A percentile compares a stretch with the other conserved stretches of the same genome.
phyloP scores from a whole-genome alignment of 2,888 invertebrate species.

The Dryocosmus kuriphilus region DNA sequence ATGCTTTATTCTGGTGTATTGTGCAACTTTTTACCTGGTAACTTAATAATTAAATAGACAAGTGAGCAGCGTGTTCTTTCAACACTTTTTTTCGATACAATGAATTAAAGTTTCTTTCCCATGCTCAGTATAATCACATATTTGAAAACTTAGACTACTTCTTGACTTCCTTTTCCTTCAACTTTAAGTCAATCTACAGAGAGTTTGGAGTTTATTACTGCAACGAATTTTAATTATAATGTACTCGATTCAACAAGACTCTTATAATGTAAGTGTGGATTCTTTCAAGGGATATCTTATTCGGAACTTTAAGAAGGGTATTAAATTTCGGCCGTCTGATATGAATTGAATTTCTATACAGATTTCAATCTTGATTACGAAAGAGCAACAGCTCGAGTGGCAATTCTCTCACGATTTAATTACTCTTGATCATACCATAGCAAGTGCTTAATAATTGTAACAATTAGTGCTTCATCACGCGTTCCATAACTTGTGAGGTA shows the following conservation, averaged over 20 bases:
- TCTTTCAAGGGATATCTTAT: background rate
- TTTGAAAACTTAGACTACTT: constrained; percentile 3
- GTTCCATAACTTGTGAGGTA: constrained; percentile 22
- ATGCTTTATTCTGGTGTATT: no score
- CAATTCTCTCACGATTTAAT: constrained; percentile 35
- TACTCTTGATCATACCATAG: constrained; percentile 14
- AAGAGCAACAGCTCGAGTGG: constrained; percentile 36
- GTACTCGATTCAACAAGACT: background rate
- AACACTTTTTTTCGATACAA: background rate
- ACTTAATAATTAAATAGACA: background rate
- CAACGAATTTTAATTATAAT: constrained; percentile 7
- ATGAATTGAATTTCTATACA: constrained; percentile 39
- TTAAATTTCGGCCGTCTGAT: background rate
- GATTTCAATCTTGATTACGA: constrained; percentile 51
- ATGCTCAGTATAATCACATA: background rate
- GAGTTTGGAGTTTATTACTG: constrained; percentile 1
- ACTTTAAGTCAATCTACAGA: background rate
- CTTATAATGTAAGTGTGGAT: background rate
- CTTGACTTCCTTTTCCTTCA: constrained; percentile 25
- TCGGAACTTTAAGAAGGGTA: background rate
- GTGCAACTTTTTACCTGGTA: background rate
- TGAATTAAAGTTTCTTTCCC: constrained; percentile 6
- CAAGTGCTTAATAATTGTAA: constrained; percentile 24
- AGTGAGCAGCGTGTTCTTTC: background rate
- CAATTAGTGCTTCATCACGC: constrained; percentile 28